Evolutionary conservation across 2,888 invertebrate species (phyloP), one percentile per base, ranked within the genome.

Genomic region (Yponomeuta malinellus): DNA sequence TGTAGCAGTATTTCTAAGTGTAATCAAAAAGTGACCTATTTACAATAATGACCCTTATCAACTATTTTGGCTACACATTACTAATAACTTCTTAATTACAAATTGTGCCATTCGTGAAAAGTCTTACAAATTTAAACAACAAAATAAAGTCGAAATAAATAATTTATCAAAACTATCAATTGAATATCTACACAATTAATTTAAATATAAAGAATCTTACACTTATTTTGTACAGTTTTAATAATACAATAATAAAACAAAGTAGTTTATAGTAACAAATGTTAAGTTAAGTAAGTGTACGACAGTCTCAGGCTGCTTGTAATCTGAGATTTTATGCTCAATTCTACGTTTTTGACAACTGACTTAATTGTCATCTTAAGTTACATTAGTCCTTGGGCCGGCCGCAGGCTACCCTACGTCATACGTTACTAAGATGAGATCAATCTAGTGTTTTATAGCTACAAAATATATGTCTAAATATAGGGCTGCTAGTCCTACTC

Each of bases 31-130:
- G 86, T 87, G 85, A 83, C 72, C 74, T 90, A 91, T 92, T 78
- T 92, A 90, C 91, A 92, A 43, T 66, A 63, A 86, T 86, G 85
- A 81, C 76, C 77, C 82, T 85, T 83, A 86, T 83, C 77, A 65
- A 81, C 89, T 91, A 91, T 89, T 92, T 92, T 92, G 91, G 91
- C 91, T 92, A 92, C 89, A 89, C 83, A 86, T 90, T 84, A 82
- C 90, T 91, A 89, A 81, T 88, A 88, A 89, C 81, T 81, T 79
- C 87, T 89, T 90, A 90, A 67, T 75, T 82, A 59, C 88, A 87
- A 79, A 84, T 90, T 90, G 91, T 92, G 91, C 90, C 89, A 80
- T 90, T 81, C 83, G 78, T 85, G 88, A 86, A 82, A 78, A 80
- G 76, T 74, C 79, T 74, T 76, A 76, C 79, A 77, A 77, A 65